phyloP scores from a whole-genome alignment of 2,888 invertebrate genomes.

The Molorchus minor region DNA sequence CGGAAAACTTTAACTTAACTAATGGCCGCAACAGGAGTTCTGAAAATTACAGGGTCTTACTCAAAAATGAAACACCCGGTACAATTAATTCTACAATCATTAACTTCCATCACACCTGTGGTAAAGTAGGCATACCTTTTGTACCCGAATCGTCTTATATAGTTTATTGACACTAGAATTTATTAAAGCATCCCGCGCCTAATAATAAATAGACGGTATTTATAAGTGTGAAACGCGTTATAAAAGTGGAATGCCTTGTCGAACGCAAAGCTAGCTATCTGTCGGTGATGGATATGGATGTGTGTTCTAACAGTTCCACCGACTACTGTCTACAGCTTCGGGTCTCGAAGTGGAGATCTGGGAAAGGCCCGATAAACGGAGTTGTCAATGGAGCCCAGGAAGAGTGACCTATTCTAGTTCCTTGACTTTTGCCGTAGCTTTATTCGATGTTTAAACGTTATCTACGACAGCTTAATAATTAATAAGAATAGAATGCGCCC shows the following conservation, averaged over 20 bases:
- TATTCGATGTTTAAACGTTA: no score
- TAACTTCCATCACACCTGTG: no score
- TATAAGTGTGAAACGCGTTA: constrained; percentile 33
- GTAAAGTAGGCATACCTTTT: no score
- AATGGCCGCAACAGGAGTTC: no score
- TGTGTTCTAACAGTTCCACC: constrained; percentile 38
- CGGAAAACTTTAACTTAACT: no score
- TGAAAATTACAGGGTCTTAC: no score
- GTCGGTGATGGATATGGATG: constrained; percentile 49
- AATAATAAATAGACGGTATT: constrained; percentile 19
- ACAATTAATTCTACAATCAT: no score
- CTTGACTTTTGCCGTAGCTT: no score
- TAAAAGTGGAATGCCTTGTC: constrained; percentile 39
- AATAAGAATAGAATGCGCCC: no score
- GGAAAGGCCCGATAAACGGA: constrained; percentile 38
- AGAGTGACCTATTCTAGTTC: constrained; percentile 4
- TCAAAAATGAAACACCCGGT: no score
- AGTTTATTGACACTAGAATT: constrained; percentile 11
- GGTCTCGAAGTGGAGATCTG: constrained; percentile 30
- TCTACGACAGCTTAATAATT: no score
- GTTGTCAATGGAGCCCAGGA: constrained; percentile 21
- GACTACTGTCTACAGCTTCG: constrained; percentile 43
- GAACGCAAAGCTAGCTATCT: constrained; percentile 44
- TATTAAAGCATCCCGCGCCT: constrained; percentile 4
- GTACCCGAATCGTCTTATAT: no score